Conservation (phyloP, 2,888 invertebrate species). For the Willowsia nigromaculata region DNA sequence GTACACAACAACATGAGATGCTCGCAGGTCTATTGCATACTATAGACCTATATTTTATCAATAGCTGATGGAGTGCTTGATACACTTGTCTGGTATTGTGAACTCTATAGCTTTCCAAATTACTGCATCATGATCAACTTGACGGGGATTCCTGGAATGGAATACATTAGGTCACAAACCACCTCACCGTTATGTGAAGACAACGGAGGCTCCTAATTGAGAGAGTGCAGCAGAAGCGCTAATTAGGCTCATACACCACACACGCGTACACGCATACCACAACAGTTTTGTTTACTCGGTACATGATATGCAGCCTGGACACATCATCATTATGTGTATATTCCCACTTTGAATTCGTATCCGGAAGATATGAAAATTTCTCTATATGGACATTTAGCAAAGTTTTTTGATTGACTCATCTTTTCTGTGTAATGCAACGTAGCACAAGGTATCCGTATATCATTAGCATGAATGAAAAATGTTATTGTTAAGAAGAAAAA, state of each 20-base stretch:
- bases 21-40: background rate
- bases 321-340: no score
- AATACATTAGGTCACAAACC: background rate
- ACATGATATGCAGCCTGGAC: background rate
- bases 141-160: constrained; percentile 47
- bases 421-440: background rate
- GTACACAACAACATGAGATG: no score
- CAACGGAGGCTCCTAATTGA: background rate
- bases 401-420: background rate
- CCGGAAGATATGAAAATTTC: background rate
- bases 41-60: background rate
- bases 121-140: background rate
- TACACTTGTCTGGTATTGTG: background rate
- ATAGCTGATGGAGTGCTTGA: background rate
- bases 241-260: background rate
- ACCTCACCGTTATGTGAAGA: background rate
- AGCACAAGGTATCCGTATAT: background rate
- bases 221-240: background rate
- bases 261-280: no score
- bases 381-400: background rate
- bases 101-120: background rate
- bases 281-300: no score
- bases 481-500: background rate
- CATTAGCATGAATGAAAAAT: background rate
- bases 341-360: background rate